Percentiles rank a stretch among this genome's conserved stretches.
Conservation (phyloP, 2,888 invertebrate species). For the Dasysyrphus albostriatus region DNA sequence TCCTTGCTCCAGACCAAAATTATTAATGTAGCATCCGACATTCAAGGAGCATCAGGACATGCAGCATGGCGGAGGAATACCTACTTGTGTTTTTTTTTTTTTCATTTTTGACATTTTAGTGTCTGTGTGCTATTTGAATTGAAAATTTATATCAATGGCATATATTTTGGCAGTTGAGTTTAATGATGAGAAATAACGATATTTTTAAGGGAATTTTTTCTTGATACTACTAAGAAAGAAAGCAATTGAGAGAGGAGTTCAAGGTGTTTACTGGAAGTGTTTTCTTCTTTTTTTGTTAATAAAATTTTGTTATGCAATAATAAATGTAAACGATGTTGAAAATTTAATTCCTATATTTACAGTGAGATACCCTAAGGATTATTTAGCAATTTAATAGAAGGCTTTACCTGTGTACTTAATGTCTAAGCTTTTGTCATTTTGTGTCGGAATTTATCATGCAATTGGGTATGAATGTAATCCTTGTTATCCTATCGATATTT, state of each 20-base stretch:
- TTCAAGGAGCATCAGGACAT: conserved; percentile 20
- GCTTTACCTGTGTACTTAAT: too few species aligned
- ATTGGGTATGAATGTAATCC: too few species aligned
- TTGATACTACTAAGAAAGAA: background rate
- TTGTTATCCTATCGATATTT: too few species aligned
- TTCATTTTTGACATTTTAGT: background rate
- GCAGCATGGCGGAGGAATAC: background rate
- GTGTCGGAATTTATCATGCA: too few species aligned
- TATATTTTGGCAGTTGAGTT: conserved; percentile 66
- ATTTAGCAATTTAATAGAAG: too few species aligned
- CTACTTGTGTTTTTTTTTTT: too few species aligned
- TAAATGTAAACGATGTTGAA: conserved; percentile 18
- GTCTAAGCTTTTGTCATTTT: too few species aligned
- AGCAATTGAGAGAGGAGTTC: background rate
- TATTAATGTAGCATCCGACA: conserved; percentile 60
- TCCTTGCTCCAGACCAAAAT: conserved; percentile 37
- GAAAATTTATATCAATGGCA: conserved; percentile 65
- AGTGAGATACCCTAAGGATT: too few species aligned
- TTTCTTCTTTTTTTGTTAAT: background rate
- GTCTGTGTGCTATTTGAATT: conserved; percentile 46
- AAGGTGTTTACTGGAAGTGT: conserved; percentile 11
- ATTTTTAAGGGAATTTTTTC: conserved; percentile 6
- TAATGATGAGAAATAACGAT: conserved; percentile 58
- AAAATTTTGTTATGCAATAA: conserved; percentile 1
- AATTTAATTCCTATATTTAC: background rate